Conservation (phyloP, 2,113 vertebrate species). For the Silurus glanis region DNA sequence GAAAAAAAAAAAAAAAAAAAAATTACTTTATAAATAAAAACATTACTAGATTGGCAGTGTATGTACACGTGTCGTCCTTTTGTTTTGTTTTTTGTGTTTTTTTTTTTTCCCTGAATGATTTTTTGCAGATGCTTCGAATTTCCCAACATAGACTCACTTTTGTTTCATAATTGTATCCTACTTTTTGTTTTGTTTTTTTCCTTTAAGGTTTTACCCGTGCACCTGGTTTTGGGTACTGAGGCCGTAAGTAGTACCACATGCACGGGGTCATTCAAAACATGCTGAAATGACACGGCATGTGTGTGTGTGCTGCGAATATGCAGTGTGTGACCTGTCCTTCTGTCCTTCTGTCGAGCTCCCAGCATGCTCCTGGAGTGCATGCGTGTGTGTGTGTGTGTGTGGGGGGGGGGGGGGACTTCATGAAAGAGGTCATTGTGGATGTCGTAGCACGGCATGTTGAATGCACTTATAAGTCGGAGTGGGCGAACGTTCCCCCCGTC, state of each 20-base stretch:
- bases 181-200: not conserved
- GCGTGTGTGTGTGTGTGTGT: slow-evolving; percentile 54
- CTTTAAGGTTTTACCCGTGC: not conserved
- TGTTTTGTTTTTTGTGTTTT: not conserved
- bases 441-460: slow-evolving; percentile 68
- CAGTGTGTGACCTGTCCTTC: slow-evolving; percentile 51
- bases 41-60: not conserved
- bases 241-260: slow-evolving; percentile 37
- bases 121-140: not conserved
- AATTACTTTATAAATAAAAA: not conserved
- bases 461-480: slow-evolving; percentile 72
- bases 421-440: slow-evolving; percentile 76
- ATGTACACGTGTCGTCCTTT: not conserved
- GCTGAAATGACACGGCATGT: slow-evolving; percentile 55
- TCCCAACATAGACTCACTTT: not conserved
- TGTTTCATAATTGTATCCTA: not conserved
- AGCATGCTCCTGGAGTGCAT: slow-evolving; percentile 61
- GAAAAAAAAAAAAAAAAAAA: not conserved
- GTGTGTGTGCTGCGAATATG: slow-evolving; percentile 59
- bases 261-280: slow-evolving; percentile 12
- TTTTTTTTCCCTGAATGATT: not conserved
- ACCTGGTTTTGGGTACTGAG: not conserved
- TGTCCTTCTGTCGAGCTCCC: slow-evolving; percentile 61
- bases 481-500: slow-evolving; percentile 70
- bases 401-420: slow-evolving; percentile 49